Conservation (phyloP, 2,113 vertebrate genomes). For the Forbesichthys agassizii region DNA sequence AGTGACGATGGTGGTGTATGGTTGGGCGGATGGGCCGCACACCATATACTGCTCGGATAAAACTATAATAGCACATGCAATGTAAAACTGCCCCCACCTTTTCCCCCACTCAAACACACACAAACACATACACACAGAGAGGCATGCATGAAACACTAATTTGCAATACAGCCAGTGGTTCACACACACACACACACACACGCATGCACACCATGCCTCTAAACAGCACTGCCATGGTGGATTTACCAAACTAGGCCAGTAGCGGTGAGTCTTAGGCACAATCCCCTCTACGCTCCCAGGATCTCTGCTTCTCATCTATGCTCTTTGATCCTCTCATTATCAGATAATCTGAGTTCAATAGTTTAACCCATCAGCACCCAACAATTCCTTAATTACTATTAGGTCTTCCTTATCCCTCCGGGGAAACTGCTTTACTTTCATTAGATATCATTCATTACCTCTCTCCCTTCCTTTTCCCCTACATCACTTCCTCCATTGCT, state of each 20-base stretch:
- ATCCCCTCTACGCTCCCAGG: background rate
- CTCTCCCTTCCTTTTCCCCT: constrained; percentile 23
- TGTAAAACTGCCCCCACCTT: background rate
- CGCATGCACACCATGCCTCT: background rate
- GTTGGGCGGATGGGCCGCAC: constrained; percentile 2
- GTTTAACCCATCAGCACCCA: constrained; percentile 50
- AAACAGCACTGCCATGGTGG: background rate
- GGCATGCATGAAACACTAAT: background rate
- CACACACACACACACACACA: background rate
- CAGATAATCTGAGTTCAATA: constrained; percentile 48
- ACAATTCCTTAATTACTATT: constrained; percentile 56
- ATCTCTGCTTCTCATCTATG: background rate
- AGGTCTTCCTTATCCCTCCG: constrained; percentile 37
- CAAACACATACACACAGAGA: background rate
- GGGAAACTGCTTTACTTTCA: constrained; percentile 55
- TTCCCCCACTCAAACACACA: background rate
- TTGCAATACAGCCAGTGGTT: no score
- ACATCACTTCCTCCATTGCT: background rate
- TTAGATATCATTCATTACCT: constrained; percentile 36
- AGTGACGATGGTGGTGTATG: constrained; percentile 40
- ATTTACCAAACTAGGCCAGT: background rate
- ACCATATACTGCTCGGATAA: constrained; percentile 41
- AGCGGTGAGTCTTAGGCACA: background rate
- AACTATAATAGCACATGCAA: background rate
- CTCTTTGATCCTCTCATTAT: constrained; percentile 46